Percentiles rank a stretch among this genome's conserved stretches.
Conservation (phyloP, 2,113 vertebrate species). For the Lagopus muta region DNA sequence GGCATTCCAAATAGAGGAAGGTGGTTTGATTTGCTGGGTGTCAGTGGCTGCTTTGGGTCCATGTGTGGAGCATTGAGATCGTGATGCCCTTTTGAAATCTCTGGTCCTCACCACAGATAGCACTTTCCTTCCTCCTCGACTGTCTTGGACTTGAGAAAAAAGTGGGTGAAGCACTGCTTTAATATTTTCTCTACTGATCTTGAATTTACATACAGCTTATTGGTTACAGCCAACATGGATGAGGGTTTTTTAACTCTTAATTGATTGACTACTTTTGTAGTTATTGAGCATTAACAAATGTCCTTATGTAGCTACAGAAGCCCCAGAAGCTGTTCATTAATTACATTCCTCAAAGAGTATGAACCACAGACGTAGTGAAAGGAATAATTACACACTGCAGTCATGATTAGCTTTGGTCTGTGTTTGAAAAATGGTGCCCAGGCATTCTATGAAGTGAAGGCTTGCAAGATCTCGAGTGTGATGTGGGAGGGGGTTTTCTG, state of each 20-base stretch:
- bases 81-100: neutral
- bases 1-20: neutral
- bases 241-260: neutral
- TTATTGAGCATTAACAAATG: constrained; percentile 16
- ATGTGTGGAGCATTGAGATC: fast-evolving
- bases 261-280: neutral
- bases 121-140: neutral
- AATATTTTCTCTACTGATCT: neutral
- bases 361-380: neutral
- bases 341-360: neutral
- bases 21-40: too few relatives aligned
- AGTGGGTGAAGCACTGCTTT: neutral
- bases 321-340: constrained; percentile 10
- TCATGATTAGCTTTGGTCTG: neutral
- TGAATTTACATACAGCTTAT: neutral
- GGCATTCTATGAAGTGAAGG: neutral
- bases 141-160: neutral
- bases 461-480: neutral
- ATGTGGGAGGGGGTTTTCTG: neutral
- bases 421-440: neutral
- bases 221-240: neutral
- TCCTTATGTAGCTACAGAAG: neutral
- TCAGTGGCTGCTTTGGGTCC: too few relatives aligned
- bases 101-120: neutral
- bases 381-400: neutral